Evolutionary conservation across 2,113 vertebrate species (phyloP), one percentile per base, ranked within the genome.

Genomic region (Podilymbus podiceps): DNA sequence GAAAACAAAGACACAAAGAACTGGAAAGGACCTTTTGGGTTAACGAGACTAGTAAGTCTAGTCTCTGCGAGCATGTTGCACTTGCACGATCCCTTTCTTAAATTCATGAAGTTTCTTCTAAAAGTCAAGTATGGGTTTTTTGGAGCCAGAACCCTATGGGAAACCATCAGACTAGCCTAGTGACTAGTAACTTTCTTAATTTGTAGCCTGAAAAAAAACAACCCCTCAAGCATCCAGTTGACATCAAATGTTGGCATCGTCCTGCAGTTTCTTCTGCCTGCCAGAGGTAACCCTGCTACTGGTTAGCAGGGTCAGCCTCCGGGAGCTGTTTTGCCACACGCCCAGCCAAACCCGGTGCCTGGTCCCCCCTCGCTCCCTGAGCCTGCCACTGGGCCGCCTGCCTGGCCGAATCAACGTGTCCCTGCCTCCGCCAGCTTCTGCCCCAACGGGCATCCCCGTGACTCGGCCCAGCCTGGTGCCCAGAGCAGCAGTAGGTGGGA

Each of bases 301-400:
- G n/a, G n/a, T n/a, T n/a, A n/a, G n/a, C n/a, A n/a, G n/a, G n/a
- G n/a, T 81, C 42, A 22, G 40, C 20, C 56, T 87, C 31, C 44
- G 56, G 63, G 50, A 84, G 47, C 35, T 60, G 18, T 49, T 84
- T 59, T 1, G 1, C 64, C 7, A 4, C 35, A 23, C 6, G 2
- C 28, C 13, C 42, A 56, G 69, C 23, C 0, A 0, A 79, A 38
- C 63, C 28, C 3, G 0, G 47, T 66, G 67, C 35, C 50, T 0
- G 2, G 35, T 17, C 4, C 2, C 14, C 33, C 68, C 56, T 89
- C 67, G 31, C 42, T 87, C 42, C 24, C 38, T 2, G 6, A 59
- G 33, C 15, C 56, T 74, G 22, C 75, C 4, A 8, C 67, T 42
- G 1, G 3, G 44, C 58, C 0, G 0, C 21, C 21, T 80, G 42